phyloP scores from a whole-genome alignment of 2,888 invertebrate genomes.

The Anorthoa munda region DNA sequence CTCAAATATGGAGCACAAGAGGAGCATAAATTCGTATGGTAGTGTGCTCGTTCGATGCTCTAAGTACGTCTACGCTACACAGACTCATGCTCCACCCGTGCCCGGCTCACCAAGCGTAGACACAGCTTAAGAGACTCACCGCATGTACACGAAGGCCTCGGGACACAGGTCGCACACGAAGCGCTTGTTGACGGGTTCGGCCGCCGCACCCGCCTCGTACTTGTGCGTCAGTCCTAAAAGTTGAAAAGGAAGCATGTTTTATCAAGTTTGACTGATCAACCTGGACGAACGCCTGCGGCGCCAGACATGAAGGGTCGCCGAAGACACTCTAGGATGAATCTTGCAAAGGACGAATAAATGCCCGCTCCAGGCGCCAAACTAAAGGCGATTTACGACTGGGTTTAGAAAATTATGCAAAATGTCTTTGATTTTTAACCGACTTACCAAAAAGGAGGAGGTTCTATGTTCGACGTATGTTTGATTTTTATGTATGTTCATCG shows the following conservation, averaged over 20 bases:
- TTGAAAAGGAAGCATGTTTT: neutral
- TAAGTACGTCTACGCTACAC: neutral
- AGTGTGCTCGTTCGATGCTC: neutral
- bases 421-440: too few relatives aligned
- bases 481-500: too few relatives aligned
- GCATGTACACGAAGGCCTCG: constrained; percentile 86
- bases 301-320: too few relatives aligned
- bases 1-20: neutral
- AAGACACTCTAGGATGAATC: too few relatives aligned
- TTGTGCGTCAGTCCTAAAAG: constrained; percentile 80
- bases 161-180: constrained; percentile 88
- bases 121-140: constrained; percentile 73
- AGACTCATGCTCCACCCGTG: neutral
- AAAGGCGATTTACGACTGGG: too few relatives aligned
- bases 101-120: neutral
- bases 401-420: too few relatives aligned
- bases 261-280: neutral
- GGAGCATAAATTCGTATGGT: neutral
- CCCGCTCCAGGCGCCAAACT: too few relatives aligned
- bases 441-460: too few relatives aligned
- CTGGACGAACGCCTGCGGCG: too few relatives aligned
- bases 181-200: constrained; percentile 74
- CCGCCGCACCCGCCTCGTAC: constrained; percentile 60
- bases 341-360: too few relatives aligned
- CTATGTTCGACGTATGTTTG: too few relatives aligned